Evolutionary conservation across 1,140 invertebrate species (phyloP).

Genomic region (Aphidius gifuensis): DNA sequence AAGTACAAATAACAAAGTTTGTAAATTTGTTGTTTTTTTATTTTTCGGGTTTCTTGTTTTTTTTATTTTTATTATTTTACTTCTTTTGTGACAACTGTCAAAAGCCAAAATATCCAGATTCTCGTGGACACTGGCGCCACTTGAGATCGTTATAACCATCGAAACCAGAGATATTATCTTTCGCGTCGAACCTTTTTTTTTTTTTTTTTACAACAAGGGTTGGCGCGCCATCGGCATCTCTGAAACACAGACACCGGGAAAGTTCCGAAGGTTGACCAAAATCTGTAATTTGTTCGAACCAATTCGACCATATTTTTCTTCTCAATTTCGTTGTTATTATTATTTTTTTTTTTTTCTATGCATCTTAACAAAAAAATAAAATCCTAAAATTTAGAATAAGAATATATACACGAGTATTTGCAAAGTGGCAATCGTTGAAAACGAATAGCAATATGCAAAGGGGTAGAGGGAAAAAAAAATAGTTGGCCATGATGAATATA

Average conservation of each 20-base stretch:
- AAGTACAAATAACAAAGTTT: not conserved
- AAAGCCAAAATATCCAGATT: slow-evolving; percentile 9
- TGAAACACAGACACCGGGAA: slow-evolving; percentile 26
- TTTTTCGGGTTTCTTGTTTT: slow-evolving; percentile 11
- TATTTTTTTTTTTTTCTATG: slow-evolving; percentile 19
- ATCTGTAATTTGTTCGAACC: slow-evolving; percentile 11
- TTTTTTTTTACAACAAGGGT: slow-evolving; percentile 14
- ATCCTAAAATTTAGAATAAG: not conserved
- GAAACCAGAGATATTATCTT: slow-evolving; percentile 44
- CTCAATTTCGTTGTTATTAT: not conserved
- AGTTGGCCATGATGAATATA: slow-evolving; percentile 26
- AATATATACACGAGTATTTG: no score
- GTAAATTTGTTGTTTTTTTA: not conserved
- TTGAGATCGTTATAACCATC: slow-evolving; percentile 41
- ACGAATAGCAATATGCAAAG: not conserved
- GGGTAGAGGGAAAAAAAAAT: slow-evolving; percentile 6
- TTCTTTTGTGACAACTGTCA: not conserved
- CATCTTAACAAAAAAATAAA: not conserved
- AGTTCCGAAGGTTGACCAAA: slow-evolving; percentile 9
- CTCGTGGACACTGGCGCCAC: slow-evolving; percentile 40
- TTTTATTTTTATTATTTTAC: slow-evolving; percentile 5
- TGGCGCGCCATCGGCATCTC: slow-evolving; percentile 30
- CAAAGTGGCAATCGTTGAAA: not conserved
- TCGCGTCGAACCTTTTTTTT: slow-evolving; percentile 26
- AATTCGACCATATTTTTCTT: slow-evolving; percentile 7